These are phyloP conservation scores for Coluber constrictor DNA, from an alignment of 2,797 vertebrate genomes.

Conservation along the genomic window DNA sequence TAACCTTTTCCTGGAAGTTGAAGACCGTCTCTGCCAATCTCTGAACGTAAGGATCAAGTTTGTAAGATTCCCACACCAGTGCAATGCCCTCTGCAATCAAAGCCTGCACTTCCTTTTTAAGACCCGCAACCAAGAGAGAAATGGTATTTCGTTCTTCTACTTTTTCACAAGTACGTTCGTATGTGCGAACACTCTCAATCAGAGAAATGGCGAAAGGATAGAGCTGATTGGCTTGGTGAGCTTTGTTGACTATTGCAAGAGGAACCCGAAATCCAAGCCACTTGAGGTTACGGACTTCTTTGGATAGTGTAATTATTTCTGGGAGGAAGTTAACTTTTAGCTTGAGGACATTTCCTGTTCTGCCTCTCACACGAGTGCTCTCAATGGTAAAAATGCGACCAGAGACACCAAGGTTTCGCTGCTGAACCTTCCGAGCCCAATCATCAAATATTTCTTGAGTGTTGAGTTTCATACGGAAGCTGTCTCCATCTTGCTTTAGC, in stretches of 20 bases:
- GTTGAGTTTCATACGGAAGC: constrained; percentile 98
- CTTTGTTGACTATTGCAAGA: constrained; percentile 97
- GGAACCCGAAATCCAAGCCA: constrained; percentile 98
- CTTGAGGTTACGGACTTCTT: constrained; percentile 97
- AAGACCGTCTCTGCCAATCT: constrained; percentile 96
- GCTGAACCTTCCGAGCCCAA: constrained; percentile 98
- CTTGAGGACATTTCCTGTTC: constrained; percentile 90
- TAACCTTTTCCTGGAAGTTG: constrained; percentile 98
- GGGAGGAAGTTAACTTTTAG: constrained; percentile 98
- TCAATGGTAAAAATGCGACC: constrained; percentile 98
- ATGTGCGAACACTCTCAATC: constrained; percentile 96
- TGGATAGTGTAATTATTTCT: constrained; percentile 97
- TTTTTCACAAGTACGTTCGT: constrained; percentile 96
- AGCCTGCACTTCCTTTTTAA: constrained; percentile 96
- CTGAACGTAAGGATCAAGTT: constrained; percentile 96
- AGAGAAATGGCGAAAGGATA: constrained; percentile 98
- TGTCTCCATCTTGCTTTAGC: constrained; percentile 98
- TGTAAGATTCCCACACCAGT: constrained; percentile 97
- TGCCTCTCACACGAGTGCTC: constrained; percentile 88
- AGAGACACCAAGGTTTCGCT: constrained; percentile 95
- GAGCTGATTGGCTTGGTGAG: constrained; percentile 97
- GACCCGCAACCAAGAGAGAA: constrained; percentile 89
- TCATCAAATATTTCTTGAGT: constrained; percentile 99
- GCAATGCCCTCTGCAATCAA: constrained; percentile 92
- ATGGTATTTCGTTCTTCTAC: constrained; percentile 94